Percentiles rank a stretch among this genome's conserved stretches.
phyloP scores from a whole-genome alignment of 2,113 vertebrate genomes.

The Phalacrocorax pelagicus region DNA sequence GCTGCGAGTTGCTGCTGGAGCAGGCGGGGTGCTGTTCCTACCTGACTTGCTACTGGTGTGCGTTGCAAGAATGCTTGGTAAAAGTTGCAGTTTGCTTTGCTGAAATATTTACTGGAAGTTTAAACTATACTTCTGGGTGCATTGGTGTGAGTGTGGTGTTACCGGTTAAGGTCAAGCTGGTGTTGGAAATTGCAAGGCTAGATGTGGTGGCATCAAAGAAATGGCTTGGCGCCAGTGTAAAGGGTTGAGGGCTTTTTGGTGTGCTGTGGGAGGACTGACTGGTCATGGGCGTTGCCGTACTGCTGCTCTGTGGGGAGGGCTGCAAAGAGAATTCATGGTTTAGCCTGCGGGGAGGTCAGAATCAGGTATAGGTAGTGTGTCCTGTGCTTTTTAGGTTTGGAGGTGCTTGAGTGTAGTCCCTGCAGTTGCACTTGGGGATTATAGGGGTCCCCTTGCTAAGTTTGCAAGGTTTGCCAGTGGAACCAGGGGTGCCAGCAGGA shows the following conservation, averaged over 20 bases:
- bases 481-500: not conserved
- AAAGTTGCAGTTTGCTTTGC: not conserved
- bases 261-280: not conserved
- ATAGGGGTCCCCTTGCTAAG: not conserved
- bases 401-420: rapidly evolving
- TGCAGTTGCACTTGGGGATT: not conserved
- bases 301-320: not conserved
- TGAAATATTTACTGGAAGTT: not conserved
- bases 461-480: too few relatives aligned
- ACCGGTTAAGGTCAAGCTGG: not conserved
- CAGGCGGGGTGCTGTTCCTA: not conserved
- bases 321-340: not conserved
- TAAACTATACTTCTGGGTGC: not conserved
- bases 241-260: not conserved
- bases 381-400: not conserved
- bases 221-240: rapidly evolving
- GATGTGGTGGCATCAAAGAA: not conserved
- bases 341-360: not conserved
- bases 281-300: rapidly evolving
- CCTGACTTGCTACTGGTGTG: too few relatives aligned
- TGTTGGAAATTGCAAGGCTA: not conserved
- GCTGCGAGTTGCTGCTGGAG: not conserved
- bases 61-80: not conserved
- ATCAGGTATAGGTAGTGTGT: rapidly evolving
- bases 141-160: rapidly evolving